phyloP scores from a whole-genome alignment of 2,113 vertebrate genomes.

The Camelus dromedarius region DNA sequence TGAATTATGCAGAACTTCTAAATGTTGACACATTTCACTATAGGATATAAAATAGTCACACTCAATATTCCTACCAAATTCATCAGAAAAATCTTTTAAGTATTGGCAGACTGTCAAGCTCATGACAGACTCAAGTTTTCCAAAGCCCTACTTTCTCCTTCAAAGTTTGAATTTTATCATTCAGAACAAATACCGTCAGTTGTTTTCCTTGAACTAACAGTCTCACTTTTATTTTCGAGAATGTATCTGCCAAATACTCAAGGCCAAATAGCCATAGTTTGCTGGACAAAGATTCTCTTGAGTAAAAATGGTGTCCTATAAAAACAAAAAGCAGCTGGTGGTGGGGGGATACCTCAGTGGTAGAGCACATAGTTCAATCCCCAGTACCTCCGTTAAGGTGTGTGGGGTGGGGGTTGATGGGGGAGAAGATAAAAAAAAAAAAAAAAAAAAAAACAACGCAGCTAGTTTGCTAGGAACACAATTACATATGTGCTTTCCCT shows the following conservation, averaged over 20 bases:
- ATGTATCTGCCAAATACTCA: not conserved
- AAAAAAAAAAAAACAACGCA: too few relatives aligned
- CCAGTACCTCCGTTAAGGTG: too few relatives aligned
- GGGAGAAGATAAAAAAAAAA: too few relatives aligned
- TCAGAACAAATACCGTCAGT: not conserved
- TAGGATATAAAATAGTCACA: not conserved
- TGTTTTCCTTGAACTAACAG: constrained; percentile 19
- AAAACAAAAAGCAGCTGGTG: not conserved
- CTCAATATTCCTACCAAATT: not conserved
- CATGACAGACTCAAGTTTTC: not conserved
- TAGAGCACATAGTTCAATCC: too few relatives aligned
- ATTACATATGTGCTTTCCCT: not conserved
- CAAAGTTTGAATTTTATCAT: constrained; percentile 17
- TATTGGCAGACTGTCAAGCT: not conserved
- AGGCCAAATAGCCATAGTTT: not conserved
- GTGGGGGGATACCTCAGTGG: too few relatives aligned
- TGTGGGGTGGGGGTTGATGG: too few relatives aligned
- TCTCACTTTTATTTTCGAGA: not conserved
- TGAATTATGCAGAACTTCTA: not conserved
- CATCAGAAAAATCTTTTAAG: not conserved
- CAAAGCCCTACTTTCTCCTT: not conserved
- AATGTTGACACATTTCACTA: not conserved
- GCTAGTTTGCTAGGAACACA: not conserved
- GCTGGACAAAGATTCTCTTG: not conserved
- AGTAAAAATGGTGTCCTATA: not conserved